Evolutionary conservation across 2,797 vertebrate species (phyloP).

Genomic region (Naso thynnoides): DNA sequence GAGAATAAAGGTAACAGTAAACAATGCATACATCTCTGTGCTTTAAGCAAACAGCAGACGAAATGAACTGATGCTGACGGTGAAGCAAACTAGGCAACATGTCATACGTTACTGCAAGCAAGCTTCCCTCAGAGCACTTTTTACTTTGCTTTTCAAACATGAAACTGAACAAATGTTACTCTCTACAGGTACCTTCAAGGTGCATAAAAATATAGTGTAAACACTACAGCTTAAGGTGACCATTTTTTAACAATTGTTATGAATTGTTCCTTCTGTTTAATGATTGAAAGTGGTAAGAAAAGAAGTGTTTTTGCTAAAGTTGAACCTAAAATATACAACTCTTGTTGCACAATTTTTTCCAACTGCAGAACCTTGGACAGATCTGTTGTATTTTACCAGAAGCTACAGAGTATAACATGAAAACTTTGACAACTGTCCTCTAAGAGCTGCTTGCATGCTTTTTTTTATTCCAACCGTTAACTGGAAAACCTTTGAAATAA

Average conservation of each 20-base stretch:
- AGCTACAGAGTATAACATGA: not conserved
- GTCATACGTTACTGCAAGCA: no score
- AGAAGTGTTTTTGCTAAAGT: not conserved
- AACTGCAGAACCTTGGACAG: not conserved
- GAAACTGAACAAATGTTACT: not conserved
- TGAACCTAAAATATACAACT: not conserved
- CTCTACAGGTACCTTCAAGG: not conserved
- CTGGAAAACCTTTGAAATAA: not conserved
- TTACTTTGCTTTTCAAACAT: not conserved
- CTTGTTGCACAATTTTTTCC: not conserved
- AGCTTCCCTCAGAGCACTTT: no score
- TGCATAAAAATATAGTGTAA: not conserved
- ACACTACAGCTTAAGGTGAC: not conserved
- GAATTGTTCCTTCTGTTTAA: not conserved
- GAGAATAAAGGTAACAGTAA: conserved; percentile 75
- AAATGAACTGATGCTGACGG: not conserved
- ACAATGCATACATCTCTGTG: conserved; percentile 23
- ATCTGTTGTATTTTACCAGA: not conserved
- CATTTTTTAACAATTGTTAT: not conserved
- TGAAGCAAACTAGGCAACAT: not conserved
- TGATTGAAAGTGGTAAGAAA: not conserved
- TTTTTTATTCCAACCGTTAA: not conserved
- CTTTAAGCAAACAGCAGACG: conserved; percentile 19
- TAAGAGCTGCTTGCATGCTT: not conserved
- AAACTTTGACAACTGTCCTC: not conserved